A percentile compares a stretch with the other conserved stretches of the same genome.
Conservation (phyloP, 2,113 vertebrate genomes). For the Gnathonemus longibarbis region DNA sequence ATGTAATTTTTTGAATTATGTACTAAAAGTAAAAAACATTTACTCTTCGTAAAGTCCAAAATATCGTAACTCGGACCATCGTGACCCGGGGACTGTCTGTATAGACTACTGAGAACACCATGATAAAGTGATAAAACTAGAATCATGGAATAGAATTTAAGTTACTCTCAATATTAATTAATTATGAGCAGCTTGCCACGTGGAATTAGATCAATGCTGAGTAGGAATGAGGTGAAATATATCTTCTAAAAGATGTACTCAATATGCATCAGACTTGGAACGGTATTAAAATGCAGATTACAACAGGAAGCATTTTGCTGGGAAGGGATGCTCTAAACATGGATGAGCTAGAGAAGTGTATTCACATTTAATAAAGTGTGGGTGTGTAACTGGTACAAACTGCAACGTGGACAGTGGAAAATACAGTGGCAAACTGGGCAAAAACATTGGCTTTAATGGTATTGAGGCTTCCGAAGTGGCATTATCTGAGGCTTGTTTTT, state of each 20-base stretch:
- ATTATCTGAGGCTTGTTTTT: neutral
- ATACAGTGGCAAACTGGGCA: neutral
- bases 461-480: neutral
- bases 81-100: neutral
- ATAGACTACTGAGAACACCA: neutral
- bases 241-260: neutral
- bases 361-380: neutral
- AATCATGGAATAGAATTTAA: neutral
- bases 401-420: neutral
- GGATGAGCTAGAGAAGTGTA: neutral
- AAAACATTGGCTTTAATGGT: neutral
- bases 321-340: neutral
- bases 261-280: neutral
- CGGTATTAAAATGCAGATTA: neutral
- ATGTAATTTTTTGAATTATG: neutral
- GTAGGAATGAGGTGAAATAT: neutral
- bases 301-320: neutral
- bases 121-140: neutral
- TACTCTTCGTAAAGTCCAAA: neutral
- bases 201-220: neutral
- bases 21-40: neutral
- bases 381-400: neutral
- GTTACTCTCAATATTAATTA: neutral
- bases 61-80: neutral
- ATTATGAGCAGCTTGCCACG: neutral